phyloP scores from a whole-genome alignment of 2,113 vertebrate species.

The Danio rerio region DNA sequence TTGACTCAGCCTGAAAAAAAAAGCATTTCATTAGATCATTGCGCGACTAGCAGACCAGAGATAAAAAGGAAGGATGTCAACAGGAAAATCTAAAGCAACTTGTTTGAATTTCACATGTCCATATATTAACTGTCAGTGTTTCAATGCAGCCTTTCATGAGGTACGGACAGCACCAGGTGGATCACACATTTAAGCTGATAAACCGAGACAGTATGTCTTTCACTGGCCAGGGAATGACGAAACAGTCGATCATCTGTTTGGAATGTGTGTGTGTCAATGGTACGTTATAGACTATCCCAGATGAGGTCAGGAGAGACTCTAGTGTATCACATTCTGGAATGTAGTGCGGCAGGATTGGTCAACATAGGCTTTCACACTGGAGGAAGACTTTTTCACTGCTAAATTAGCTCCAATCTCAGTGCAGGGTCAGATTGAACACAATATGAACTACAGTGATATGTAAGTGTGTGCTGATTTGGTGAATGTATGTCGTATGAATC shows the following conservation, averaged over 20 bases:
- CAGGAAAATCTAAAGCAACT: neutral
- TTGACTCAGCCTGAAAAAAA: constrained; percentile 25
- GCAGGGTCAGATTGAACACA: too few species aligned
- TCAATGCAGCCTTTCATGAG: neutral
- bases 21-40: neutral
- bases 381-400: too few species aligned
- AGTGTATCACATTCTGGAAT: neutral
- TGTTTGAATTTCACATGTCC: neutral
- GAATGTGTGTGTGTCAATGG: constrained; percentile 3
- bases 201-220: neutral
- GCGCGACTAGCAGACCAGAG: neutral
- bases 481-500: too few species aligned
- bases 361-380: too few species aligned
- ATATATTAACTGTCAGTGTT: neutral
- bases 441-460: too few species aligned
- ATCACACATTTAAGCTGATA: constrained; percentile 23
- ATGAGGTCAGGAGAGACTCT: neutral
- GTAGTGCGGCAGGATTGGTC: neutral
- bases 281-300: neutral
- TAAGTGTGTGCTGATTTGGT: too few species aligned
- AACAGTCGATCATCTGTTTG: constrained; percentile 22
- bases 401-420: too few species aligned
- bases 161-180: constrained; percentile 13
- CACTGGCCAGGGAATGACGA: neutral
- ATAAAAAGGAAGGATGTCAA: constrained; percentile 22